Evolutionary conservation across 2,888 invertebrate species (phyloP), one percentile per base, ranked within the genome.

Genomic region (Ectemnius continuus): DNA sequence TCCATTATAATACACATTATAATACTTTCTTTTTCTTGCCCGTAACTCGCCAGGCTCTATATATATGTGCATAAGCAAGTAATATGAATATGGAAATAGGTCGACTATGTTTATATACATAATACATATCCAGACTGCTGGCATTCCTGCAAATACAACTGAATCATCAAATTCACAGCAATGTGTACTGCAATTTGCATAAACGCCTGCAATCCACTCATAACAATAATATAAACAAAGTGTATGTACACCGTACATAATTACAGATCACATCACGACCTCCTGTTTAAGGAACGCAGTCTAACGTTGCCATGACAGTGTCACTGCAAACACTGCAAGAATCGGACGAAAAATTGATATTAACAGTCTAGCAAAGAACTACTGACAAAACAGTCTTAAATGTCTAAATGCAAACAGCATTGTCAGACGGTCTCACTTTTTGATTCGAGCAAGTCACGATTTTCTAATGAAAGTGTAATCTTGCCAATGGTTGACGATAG

Each of bases 21-120:
- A 3, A 28, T 67, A 52, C 20, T 46, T 66, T 20, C 56, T 16
- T 18, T 46, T 66, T 20, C 56, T 16, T 18, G 56, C 11, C 20
- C 6, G 57, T 20, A 20, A 11, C 20, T 46, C 5, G 18, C 8
- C 52, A 14, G 16, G 28, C 47, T 16, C 36, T 67, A 59, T 45
- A 66, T 60, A 28, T 61, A 67, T 56, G 23, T 52, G 28, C 61
- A 56, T 62, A 68, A 52, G 52, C 52, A 16, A 13, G 16, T 52
- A 52, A 52, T 73, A 28, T 26, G 45, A 63, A 69, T 52, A 16
- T 69, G 47, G 28, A 46, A 62, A 28, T 45, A 73, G 18, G 16
- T 26, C 11, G 23, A 11, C n/a, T 65, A 60, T 1, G 36, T 59
- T 67, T 72, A 68, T 68, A 18, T 69, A 75, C 68, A 75, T 57